Evolutionary conservation across 2,797 vertebrate species (phyloP), one percentile per base, ranked within the genome.

Genomic region (Uromys caudimaculatus): DNA sequence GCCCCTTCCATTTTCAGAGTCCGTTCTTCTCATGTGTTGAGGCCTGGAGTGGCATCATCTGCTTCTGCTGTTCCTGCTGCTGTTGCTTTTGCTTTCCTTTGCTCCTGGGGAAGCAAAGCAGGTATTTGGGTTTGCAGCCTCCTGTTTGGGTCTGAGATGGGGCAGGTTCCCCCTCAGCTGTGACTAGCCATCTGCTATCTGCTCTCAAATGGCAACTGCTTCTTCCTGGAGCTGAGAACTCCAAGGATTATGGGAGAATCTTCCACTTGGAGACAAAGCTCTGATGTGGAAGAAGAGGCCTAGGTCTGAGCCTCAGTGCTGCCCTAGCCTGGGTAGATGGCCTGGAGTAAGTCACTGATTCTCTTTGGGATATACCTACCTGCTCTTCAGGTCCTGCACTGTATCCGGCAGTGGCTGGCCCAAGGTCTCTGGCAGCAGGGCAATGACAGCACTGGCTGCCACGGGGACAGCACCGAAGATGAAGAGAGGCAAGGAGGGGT

Each of bases 361-460:
- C 60, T 81, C 23, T 23, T 19, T 41, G 50, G 27, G 1, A 6
- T 52, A 14, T 64, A 35, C 98, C 50, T 88, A 99, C 99, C 98
- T 98, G 97, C 2, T 97, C 95, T 99, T 99, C 92, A 99, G 98
- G 0, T 99, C 99, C 23, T 99, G 98, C 0, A 99, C 98, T 3
- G 99, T 99, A 92, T 99, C 99, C 0, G 99, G 99, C 78, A 99
- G 98, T 0, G 99, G 99, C 14, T 96, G 0, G 32, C 99, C 98
- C 78, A 99, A 98, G 0, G 99, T 99, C 97, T 99, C 99, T 0
- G 99, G 99, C 16, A 99, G 98, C 95, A 99, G 98, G 12, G 98
- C 98, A 2, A 98, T 98, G 0, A 97, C 98, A 14, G 98, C 89
- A 0, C 98, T 98, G 0, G 99, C 99, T 0, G 98, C 41, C 90